Evolutionary conservation across 2,113 vertebrate species (phyloP), one percentile per base, ranked within the genome.

Genomic region (Gymnarchus niloticus): DNA sequence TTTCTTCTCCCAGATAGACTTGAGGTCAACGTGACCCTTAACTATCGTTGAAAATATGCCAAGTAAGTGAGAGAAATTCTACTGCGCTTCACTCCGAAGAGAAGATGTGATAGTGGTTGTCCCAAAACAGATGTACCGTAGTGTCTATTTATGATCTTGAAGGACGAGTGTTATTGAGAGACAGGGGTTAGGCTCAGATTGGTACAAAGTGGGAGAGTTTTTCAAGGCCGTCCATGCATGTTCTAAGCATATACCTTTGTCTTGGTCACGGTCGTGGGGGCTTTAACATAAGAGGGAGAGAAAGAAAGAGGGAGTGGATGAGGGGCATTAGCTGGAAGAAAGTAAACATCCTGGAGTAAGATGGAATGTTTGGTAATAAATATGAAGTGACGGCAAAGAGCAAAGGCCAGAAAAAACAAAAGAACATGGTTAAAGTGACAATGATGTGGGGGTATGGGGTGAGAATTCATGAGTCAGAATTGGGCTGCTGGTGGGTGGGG

Each of bases 331-430:
- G 25, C 44, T 3, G 77, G 9, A 81, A 57, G 3, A 56, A 33
- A 37, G 44, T 65, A 80, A 81, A 56, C 54, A 87, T 33, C 77
- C 59, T 76, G 59, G 84, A 84, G 28, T 82, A 49, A 51, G 77
- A 77, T 23, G 37, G 19, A 25, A 86, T 83, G 59, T 61, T 21
- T 41, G 56, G 37, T 48, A 86, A 87, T 33, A 73, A 86, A 88
- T 9, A 84, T 23, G 23, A 82, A 51, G 25, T 21, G 87, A 85
- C 83, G 87, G 82, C 12, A 86, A 41, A 33, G 56, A 82, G 83
- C 14, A 44, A 17, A 21, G 23, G 65, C 25, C 33, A 81, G 25
- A 73, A 48, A 83, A 46, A 25, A 59, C 65, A 49, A 82, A 61
- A 14, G 69, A 83, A 54, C 2, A 80, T 83, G 10, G 77, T 33